Evolutionary conservation across 2,797 vertebrate genomes (phyloP), one percentile per base, ranked within the genome.

Genomic region (Balearica regulorum): DNA sequence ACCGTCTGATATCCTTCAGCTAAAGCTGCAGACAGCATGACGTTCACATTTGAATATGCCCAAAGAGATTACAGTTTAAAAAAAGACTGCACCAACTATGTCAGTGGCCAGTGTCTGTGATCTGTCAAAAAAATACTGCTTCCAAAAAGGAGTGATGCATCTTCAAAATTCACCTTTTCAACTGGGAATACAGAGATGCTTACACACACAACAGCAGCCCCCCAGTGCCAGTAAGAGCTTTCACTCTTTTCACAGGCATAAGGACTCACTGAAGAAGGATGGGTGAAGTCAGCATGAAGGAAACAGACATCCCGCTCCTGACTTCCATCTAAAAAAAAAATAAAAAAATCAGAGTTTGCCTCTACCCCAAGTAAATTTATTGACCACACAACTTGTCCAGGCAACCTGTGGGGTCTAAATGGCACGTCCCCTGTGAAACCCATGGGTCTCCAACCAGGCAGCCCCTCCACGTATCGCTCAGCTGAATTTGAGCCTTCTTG

Each of bases 31-130:
- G 97, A 96, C 97, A 97, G 96, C 78, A 73, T 65, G 75, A 69
- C 13, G 86, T 96, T 97, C 96, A 83, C 96, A 97, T 97, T 81
- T 97, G 89, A 98, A 97, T 84, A 49, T 53, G 51, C 54, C 81
- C 49, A 20, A 54, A 66, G 60, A 95, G 60, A 75, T 41, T 53
- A 75, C 13, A 88, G 35, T 66, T 58, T 53, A 53, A 43, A 57
- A 78, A 69, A 57, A 68, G 55, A 82, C 64, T 62, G 62, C 44
- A 58, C 57, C 84, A 83, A 37, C 49, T 33, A 39, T 10, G 15
- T 54, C 49, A 83, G 41, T 53, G 54, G 72, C 22, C 76, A 68
- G 48, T 11, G n/a, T 53, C 68, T 68, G 43, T 21, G 57, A 76
- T 33, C 49, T 33, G 25, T 53, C n/a, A 69, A 71, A 66, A 15